Evolutionary conservation across 2,113 vertebrate species (phyloP), one percentile per base, ranked within the genome.

Genomic region (Bubo bubo): DNA sequence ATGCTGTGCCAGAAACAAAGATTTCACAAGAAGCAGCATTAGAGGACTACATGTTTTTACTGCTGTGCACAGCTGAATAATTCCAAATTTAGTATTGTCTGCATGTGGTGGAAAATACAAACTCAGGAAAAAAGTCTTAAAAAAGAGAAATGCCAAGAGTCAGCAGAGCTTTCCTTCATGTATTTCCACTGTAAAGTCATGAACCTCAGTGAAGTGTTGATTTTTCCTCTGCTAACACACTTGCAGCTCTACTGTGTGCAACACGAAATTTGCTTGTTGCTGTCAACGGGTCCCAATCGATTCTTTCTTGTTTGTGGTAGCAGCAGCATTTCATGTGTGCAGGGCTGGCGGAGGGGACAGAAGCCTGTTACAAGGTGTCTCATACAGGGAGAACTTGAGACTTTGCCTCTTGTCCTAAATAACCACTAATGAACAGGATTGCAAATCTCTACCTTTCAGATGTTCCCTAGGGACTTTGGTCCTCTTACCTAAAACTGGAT

Each of bases 41-140:
- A 67, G 53, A 89, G 66, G 64, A 55, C 90, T 77, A 27, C 76
- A 71, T 90, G 62, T 82, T 96, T 96, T 79, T 58, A 68, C 55
- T 88, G 75, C 88, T 90, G 50, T 58, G 58, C 50, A 50, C 75
- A 86, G 90, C 93, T 95, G 90, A 95, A 90, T 64, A 96, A 96
- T 80, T 94, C 93, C 95, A 97, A 94, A 92, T 94, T 96, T 95
- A 94, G 97, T 93, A 68, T 91, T 93, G 68, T 81, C 83, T 72
- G 79, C 50, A 28, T 67, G 86, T 59, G 76, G 52, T 79, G 88
- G 60, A 89, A 95, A 91, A 89, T 60, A 89, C 64, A 53, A 79
- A 75, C 64, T 88, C 1, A 5, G 53, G 32, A 18, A 79, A 64
- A 83, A 88, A 56, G 22, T 13, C 56, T 43, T 12, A 70, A 83